Conservation (phyloP, 2,113 vertebrate genomes). For the Neoarius graeffei region DNA sequence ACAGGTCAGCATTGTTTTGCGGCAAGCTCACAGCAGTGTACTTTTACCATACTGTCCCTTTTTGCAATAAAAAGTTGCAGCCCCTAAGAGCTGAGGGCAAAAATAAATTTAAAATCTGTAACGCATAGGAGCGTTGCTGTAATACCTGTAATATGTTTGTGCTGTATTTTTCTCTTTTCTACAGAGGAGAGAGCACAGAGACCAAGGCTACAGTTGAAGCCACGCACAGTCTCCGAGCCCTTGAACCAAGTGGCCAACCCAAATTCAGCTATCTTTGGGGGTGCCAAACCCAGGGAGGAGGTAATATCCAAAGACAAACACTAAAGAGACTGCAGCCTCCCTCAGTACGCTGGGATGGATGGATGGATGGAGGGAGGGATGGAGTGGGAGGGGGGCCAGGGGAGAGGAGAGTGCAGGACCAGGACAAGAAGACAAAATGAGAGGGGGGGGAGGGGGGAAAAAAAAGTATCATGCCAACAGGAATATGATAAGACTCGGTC, state of each 20-base stretch:
- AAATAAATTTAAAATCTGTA: background rate
- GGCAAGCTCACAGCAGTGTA: background rate
- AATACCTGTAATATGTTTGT: background rate
- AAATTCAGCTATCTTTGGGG: conserved; percentile 97
- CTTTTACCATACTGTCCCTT: background rate
- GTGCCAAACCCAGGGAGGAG: conserved; percentile 96
- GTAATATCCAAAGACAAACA: conserved; percentile 85
- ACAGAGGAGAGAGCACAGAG: conserved; percentile 96
- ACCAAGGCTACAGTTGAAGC: conserved; percentile 94
- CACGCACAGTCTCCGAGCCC: conserved; percentile 90
- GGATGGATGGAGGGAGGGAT: conserved; percentile 61
- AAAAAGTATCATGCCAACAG: conserved; percentile 64
- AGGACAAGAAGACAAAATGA: conserved; percentile 51
- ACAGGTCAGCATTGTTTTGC: background rate
- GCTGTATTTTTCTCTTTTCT: background rate
- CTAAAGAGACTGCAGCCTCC: conserved; percentile 72
- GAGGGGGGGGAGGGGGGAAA: background rate
- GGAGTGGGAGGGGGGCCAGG: conserved; percentile 57
- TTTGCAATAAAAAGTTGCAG: background rate
- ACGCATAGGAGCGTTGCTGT: background rate
- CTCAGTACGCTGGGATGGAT: conserved; percentile 48
- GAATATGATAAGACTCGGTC: conserved; percentile 70
- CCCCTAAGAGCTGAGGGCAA: background rate
- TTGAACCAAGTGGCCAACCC: conserved; percentile 99
- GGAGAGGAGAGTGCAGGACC: conserved; percentile 6